These are phyloP conservation scores for Pentalonia nigronervosa DNA, from an alignment of 1,140 invertebrate species.

Conservation along the genomic window DNA sequence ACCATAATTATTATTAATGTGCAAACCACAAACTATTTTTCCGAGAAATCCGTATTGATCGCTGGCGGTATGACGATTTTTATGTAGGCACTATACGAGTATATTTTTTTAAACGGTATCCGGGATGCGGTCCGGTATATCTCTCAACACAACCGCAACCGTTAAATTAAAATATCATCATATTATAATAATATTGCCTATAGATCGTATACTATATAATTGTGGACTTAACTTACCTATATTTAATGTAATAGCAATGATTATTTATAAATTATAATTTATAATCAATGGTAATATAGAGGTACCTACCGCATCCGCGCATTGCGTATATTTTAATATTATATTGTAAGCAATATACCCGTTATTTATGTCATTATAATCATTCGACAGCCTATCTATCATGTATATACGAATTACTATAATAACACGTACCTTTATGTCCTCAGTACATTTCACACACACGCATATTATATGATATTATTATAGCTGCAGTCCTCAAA, in stretches of 20 bases:
- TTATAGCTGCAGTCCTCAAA: neutral
- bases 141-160: neutral
- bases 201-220: neutral
- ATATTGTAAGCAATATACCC: neutral
- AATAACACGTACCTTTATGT: neutral
- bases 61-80: neutral
- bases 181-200: neutral
- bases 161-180: neutral
- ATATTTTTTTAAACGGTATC: neutral
- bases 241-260: neutral
- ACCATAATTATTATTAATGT: neutral
- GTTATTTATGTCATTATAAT: neutral
- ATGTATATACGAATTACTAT: neutral
- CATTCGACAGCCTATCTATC: neutral
- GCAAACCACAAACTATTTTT: neutral
- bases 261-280: slow-evolving; percentile 13
- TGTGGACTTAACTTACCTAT: neutral
- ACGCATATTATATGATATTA: neutral
- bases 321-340: too few relatives aligned
- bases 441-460: neutral
- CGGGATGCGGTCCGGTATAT: neutral
- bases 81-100: neutral
- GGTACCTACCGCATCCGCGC: too few relatives aligned
- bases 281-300: neutral
- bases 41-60: neutral